Evolutionary conservation across 2,888 invertebrate species (phyloP).

Genomic region (Aleiodes leptofemur): DNA sequence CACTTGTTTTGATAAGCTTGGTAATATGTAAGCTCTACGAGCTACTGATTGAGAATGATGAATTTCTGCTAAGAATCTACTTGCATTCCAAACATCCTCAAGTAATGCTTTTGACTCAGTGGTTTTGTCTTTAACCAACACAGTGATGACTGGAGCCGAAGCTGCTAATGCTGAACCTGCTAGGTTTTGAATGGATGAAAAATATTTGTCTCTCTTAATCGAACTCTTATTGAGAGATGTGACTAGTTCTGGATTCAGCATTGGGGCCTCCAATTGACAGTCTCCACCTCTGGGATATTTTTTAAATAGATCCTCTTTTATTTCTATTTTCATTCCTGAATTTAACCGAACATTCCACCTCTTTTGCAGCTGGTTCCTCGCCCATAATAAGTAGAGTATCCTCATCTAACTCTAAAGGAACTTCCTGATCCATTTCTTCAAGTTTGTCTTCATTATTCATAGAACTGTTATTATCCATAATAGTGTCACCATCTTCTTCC

Average conservation of each 20-base stretch:
- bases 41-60: constrained; percentile 15
- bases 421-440: neutral
- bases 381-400: constrained; percentile 12
- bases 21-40: constrained; percentile 36
- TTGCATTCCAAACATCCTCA: constrained; percentile 31
- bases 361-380: neutral
- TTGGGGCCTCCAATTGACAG: neutral
- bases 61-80: constrained; percentile 2
- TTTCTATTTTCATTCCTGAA: neutral
- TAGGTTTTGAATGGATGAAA: constrained; percentile 5
- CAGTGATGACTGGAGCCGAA: constrained; percentile 17
- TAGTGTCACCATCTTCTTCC: too few species aligned
- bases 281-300: neutral
- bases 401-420: neutral
- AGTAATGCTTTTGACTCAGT: constrained; percentile 15
- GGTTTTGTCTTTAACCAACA: neutral
- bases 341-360: neutral
- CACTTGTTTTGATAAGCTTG: neutral
- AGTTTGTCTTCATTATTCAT: too few species aligned
- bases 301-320: constrained; percentile 3
- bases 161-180: constrained; percentile 36
- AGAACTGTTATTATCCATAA: too few species aligned
- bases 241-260: neutral
- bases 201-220: constrained; percentile 4
- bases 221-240: neutral